Conservation (phyloP, 2,113 vertebrate genomes). For the Ictalurus punctatus region DNA sequence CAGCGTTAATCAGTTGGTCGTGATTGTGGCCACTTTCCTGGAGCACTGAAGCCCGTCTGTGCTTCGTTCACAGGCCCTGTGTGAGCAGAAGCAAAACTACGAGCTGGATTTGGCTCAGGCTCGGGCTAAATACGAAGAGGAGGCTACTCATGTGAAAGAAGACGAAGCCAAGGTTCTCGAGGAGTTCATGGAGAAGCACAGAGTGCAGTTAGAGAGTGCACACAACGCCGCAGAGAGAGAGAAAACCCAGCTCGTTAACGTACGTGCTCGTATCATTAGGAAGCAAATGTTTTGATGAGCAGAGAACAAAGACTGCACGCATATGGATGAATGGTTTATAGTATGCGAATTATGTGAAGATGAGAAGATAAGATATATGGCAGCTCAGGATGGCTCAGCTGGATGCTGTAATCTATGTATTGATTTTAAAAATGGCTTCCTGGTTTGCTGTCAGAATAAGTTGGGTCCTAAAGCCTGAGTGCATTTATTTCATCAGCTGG, state of each 20-base stretch:
- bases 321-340: not conserved
- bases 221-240: conserved; percentile 82
- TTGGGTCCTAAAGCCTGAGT: not conserved
- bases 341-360: not conserved
- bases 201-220: conserved; percentile 78
- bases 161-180: conserved; percentile 85
- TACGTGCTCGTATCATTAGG: conserved; percentile 62
- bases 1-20: too few relatives aligned
- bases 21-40: not conserved
- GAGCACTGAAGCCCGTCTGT: conserved; percentile 15
- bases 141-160: conserved; percentile 82
- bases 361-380: not conserved
- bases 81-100: conserved; percentile 88
- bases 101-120: conserved; percentile 87
- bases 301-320: not conserved
- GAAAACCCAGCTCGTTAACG: conserved; percentile 81
- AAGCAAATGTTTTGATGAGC: not conserved
- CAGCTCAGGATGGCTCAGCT: not conserved
- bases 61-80: conserved; percentile 75
- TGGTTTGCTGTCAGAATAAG: not conserved
- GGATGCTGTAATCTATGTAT: not conserved
- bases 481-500: not conserved
- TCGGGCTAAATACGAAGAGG: conserved; percentile 84
- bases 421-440: not conserved
- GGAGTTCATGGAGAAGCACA: conserved; percentile 88